A percentile compares a stretch with the other conserved stretches of the same genome.
Conservation (phyloP, 92 coral and sea anemone species). For the Bergia sp. region DNA sequence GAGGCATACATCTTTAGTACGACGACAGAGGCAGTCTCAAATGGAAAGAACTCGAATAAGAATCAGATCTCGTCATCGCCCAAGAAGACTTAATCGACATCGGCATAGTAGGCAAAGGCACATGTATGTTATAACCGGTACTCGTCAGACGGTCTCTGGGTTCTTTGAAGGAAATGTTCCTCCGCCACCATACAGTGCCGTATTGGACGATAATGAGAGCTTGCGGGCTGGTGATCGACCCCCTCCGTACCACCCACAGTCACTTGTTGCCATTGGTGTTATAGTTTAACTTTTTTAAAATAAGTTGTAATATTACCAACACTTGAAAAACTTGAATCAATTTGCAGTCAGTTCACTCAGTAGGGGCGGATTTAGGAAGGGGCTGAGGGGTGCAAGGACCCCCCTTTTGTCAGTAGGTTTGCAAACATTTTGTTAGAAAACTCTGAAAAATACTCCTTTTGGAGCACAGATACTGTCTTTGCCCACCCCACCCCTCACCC, state of each 20-base stretch:
- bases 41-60: constrained; percentile 73
- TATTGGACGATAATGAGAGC: constrained; percentile 84
- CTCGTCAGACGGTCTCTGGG: constrained; percentile 86
- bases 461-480: too few species aligned
- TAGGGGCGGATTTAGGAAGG: too few species aligned
- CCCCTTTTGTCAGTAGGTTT: too few species aligned
- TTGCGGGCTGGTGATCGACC: constrained; percentile 87
- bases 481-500: too few species aligned
- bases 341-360: not conserved
- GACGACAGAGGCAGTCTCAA: constrained; percentile 73
- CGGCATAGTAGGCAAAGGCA: constrained; percentile 53
- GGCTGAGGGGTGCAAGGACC: too few species aligned
- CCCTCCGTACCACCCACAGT: constrained; percentile 73
- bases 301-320: too few species aligned
- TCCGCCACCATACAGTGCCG: constrained; percentile 89
- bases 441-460: too few species aligned
- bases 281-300: constrained; percentile 52
- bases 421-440: too few species aligned
- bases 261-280: constrained; percentile 77
- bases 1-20: constrained; percentile 78
- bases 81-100: constrained; percentile 62
- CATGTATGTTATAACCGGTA: constrained; percentile 68
- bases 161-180: constrained; percentile 93
- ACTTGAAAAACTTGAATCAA: not conserved
- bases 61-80: constrained; percentile 56